Conservation (phyloP, 2,797 vertebrate genomes). For the Schizothorax lantsangensis region DNA sequence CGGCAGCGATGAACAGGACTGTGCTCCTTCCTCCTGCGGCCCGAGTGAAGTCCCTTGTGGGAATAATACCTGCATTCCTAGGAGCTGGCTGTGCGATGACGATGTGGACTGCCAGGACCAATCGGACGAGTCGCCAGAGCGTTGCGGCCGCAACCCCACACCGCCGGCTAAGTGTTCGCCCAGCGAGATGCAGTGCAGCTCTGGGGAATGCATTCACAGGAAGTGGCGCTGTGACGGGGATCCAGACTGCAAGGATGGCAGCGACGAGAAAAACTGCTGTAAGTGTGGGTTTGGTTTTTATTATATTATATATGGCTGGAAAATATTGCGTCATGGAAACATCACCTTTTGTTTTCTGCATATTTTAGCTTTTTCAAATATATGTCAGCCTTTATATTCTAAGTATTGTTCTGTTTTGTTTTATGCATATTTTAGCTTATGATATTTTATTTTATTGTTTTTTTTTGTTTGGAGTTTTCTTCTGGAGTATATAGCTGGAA, state of each 20-base stretch:
- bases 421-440: too few species aligned
- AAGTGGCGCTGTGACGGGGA: conserved; percentile 98
- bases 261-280: conserved; percentile 96
- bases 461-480: too few species aligned
- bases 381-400: background rate
- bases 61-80: conserved; percentile 89
- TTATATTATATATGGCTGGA: background rate
- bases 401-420: too few species aligned
- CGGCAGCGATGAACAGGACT: conserved; percentile 89
- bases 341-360: background rate
- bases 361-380: background rate
- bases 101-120: conserved; percentile 94
- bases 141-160: conserved; percentile 87
- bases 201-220: conserved; percentile 94
- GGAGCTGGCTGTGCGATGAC: conserved; percentile 94
- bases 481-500: too few species aligned
- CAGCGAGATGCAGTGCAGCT: conserved; percentile 89
- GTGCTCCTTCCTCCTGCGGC: conserved; percentile 87
- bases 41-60: conserved; percentile 92
- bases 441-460: too few species aligned
- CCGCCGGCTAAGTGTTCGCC: conserved; percentile 83
- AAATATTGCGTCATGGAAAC: background rate
- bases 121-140: conserved; percentile 89
- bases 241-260: conserved; percentile 94
- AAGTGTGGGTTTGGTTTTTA: conserved; percentile 68